Evolutionary conservation across 2,888 invertebrate genomes (phyloP).

Genomic region (Monopis laevigella): DNA sequence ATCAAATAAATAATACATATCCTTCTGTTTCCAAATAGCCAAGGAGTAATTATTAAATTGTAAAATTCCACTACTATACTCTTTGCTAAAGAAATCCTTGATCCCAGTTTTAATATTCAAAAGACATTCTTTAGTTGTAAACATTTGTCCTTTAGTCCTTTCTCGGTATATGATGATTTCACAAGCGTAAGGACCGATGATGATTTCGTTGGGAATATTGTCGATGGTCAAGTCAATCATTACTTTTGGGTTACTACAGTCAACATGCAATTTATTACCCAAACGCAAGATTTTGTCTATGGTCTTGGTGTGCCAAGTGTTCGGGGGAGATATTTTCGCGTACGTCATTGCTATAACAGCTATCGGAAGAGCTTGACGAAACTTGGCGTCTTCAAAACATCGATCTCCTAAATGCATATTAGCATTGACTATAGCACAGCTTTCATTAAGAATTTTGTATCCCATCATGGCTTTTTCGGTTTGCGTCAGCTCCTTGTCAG

Average conservation of each 20-base stretch:
- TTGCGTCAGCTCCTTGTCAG: constrained; percentile 51
- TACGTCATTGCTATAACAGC: constrained; percentile 70
- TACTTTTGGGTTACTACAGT: constrained; percentile 55
- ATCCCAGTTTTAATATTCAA: constrained; percentile 56
- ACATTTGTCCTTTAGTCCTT: constrained; percentile 52
- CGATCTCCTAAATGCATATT: constrained; percentile 67
- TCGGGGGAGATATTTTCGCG: constrained; percentile 71
- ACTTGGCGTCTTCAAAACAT: constrained; percentile 66
- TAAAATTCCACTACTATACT: constrained; percentile 57
- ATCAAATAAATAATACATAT: constrained; percentile 72
- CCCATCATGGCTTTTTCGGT: constrained; percentile 62
- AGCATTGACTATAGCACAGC: constrained; percentile 65
- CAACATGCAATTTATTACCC: constrained; percentile 67
- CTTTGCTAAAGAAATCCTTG: constrained; percentile 61
- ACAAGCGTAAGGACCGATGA: constrained; percentile 63
- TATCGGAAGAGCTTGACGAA: constrained; percentile 69
- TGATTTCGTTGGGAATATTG: constrained; percentile 65
- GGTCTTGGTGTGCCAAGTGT: constrained; percentile 66
- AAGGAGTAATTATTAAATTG: constrained; percentile 69
- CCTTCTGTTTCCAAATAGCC: constrained; percentile 71
- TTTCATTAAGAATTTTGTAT: constrained; percentile 62
- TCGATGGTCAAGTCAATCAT: constrained; percentile 58
- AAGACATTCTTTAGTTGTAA: constrained; percentile 58
- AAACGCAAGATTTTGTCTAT: constrained; percentile 67
- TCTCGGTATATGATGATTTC: constrained; percentile 68